Base-by-base conservation (phyloP, 2,797 vertebrate species). In the Miichthys miiuy region DNA sequence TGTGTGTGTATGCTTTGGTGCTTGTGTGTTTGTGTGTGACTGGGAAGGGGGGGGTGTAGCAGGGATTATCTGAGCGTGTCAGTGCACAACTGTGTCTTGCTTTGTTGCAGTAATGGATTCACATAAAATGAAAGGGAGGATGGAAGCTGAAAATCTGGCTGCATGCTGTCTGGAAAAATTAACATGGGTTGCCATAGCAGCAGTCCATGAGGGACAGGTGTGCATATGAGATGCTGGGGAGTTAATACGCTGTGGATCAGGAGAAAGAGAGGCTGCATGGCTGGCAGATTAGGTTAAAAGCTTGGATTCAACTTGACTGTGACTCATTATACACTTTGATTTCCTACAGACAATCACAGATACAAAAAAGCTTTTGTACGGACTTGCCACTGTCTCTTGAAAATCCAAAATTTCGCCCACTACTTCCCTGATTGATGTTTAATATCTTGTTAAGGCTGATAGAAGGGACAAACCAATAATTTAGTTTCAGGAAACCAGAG, bases 61-160 rank as follows among this genome's bases (percentile, higher is more conserved):
- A 8, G 66, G 83, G 89, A 85, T 92, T 89, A 89, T 87, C 77
- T 71, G 81, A 89, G 89, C 79, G 71, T 85, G 82, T 86, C 73
- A 17, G 83, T 82, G 83, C 86, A 89, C 89, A 89, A 93, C 90
- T 89, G 88, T 79, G 88, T 84, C 84, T 83, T 71, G 77, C 91
- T 93, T 91, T 92, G 89, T 94, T 89, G 83, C 73, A 74, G 67
- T 92, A 93, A 92, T 91, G 84, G 89, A 88, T 94, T 91, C 83
- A 51, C 86, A 82, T 83, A 69, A 91, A 89, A 89, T 89, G 79
- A 92, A 91, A 91, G 84, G 77, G 65, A 87, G 85, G 87, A 82
- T 86, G 73, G 85, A 86, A 86, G 87, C 89, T 75, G 77, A 68
- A 89, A 91, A 88, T 89, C 87, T 85, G 85, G 86, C 81, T 82